Evolutionary conservation across 2,888 invertebrate genomes (phyloP).

Genomic region (Dorcus parallelipipedus): DNA sequence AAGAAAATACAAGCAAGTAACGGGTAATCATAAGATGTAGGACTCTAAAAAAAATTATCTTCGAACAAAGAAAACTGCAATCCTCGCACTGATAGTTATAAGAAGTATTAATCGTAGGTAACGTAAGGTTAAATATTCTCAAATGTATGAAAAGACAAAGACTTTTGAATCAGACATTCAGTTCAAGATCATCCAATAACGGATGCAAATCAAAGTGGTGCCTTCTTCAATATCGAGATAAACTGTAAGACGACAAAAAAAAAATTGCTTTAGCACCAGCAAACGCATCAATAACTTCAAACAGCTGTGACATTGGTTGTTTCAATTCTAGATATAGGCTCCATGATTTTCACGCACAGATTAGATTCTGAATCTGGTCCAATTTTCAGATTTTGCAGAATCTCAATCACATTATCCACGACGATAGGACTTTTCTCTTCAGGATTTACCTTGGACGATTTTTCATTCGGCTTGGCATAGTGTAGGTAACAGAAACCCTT

Average conservation of each 20-base stretch:
- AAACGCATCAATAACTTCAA: slow-evolving; percentile 28
- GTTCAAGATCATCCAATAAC: background rate
- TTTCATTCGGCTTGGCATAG: slow-evolving; percentile 62
- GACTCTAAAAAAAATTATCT: too few relatives aligned
- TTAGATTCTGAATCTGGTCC: slow-evolving; percentile 40
- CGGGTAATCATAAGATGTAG: too few relatives aligned
- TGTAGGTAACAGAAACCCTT: slow-evolving; percentile 59
- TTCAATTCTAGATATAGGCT: slow-evolving; percentile 51
- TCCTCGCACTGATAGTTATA: background rate
- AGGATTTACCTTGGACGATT: slow-evolving; percentile 13
- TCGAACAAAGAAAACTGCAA: background rate
- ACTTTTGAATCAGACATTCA: background rate
- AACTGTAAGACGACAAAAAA: background rate
- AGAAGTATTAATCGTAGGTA: background rate
- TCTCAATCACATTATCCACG: slow-evolving; percentile 52
- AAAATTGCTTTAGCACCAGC: background rate
- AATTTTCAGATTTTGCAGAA: slow-evolving; percentile 50
- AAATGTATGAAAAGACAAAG: background rate
- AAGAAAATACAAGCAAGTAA: background rate
- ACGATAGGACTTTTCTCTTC: slow-evolving; percentile 38
- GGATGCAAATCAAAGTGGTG: too few relatives aligned
- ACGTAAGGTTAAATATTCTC: background rate
- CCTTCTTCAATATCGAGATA: too few relatives aligned
- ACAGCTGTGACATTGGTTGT: slow-evolving; percentile 53
- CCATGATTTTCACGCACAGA: slow-evolving; percentile 50